Evolutionary conservation across 2,113 vertebrate species (phyloP), one percentile per base, ranked within the genome.

Genomic region (Seriola quinqueradiata): DNA sequence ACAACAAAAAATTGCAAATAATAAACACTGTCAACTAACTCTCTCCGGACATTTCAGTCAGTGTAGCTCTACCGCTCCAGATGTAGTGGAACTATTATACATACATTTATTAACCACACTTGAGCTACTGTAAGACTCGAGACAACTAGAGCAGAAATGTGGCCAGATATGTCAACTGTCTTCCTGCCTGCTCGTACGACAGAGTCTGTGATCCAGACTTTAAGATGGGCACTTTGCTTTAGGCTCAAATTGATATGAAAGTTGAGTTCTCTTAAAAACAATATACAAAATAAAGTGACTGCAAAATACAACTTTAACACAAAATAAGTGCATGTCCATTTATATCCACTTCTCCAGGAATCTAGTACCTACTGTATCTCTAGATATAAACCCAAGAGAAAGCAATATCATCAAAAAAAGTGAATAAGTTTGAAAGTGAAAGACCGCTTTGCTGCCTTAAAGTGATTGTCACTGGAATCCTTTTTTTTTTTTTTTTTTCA

Each of bases 261-360:
- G 16, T 42, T 66, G 32, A 11, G 55, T 77, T 89, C 6, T 82
- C 65, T 83, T 70, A 82, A 75, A 75, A 78, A 70, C 67, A 81
- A 75, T 66, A 57, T 61, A 70, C 75, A 84, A 90, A 78, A 71
- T 79, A 87, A 91, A 85, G 71, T 81, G 83, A 79, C 66, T 21
- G 59, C 13, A 23, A 77, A 73, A 50, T 16, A 11, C 34, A 57
- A 65, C 8, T 54, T 68, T 4, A 75, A 88, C 63, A 75, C 55
- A 86, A 82, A 67, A 46, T 65, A 36, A 75, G 82, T 73, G 65
- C 68, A 71, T 84, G 46, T 36, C 65, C 36, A 46, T 72, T 54
- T 55, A 38, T 36, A 36, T 86, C 75, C 42, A 74, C 59, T 44
- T 64, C 54, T 59, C 55, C 52, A 28, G 67, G 57, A 63, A 68